Percentiles rank a stretch among this genome's conserved stretches.
phyloP scores from a whole-genome alignment of 2,113 vertebrate species.

The Sorex araneus region DNA sequence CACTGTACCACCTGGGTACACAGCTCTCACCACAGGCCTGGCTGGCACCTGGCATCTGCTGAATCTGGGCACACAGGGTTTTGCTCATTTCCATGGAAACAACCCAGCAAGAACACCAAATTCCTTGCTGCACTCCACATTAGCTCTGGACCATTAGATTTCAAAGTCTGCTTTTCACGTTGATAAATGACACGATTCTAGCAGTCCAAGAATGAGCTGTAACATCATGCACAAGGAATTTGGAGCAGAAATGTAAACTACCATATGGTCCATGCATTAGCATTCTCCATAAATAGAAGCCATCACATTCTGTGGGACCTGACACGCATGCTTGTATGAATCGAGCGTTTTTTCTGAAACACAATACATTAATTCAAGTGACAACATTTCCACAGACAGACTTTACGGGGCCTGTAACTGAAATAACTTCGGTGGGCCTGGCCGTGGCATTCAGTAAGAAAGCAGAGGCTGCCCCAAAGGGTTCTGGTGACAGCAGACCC shows the following conservation, averaged over 20 bases:
- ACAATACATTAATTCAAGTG: not conserved
- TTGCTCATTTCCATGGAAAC: constrained; percentile 65
- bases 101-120: constrained; percentile 49
- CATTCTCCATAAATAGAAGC: constrained; percentile 70
- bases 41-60: not conserved
- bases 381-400: constrained; percentile 35
- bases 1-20: not conserved
- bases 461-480: constrained; percentile 50
- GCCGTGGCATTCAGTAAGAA: constrained; percentile 42
- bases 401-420: constrained; percentile 15
- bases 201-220: constrained; percentile 69
- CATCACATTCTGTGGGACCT: constrained; percentile 36
- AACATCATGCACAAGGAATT: constrained; percentile 76
- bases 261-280: constrained; percentile 78
- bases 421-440: constrained; percentile 12
- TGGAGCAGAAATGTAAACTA: constrained; percentile 74
- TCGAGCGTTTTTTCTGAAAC: constrained; percentile 68
- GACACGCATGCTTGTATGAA: constrained; percentile 33
- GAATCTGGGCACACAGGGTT: constrained; percentile 51
- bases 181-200: constrained; percentile 73
- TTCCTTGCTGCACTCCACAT: constrained; percentile 45
- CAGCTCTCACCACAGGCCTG: not conserved
- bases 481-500: constrained; percentile 10
- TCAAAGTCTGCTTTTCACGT: constrained; percentile 80
- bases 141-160: constrained; percentile 74